Conservation (phyloP, 2,113 vertebrate genomes). For the Centropus unirufus region DNA sequence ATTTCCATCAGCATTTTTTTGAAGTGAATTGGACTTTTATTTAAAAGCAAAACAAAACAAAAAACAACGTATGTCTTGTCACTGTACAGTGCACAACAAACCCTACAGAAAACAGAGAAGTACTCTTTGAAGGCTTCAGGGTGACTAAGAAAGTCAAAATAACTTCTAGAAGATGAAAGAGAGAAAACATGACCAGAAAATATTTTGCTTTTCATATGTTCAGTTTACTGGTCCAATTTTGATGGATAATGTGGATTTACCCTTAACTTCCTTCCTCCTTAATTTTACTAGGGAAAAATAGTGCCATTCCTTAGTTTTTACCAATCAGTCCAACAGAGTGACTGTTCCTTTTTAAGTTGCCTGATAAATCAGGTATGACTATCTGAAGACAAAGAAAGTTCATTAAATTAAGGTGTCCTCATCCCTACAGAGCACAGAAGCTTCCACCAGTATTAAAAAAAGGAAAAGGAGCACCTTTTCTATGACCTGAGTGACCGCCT, state of each 20-base stretch:
- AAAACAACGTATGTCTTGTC: not conserved
- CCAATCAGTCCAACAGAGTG: not conserved
- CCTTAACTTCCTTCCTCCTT: not conserved
- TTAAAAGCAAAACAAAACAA: too few species aligned
- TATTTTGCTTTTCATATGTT: not conserved
- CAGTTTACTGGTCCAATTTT: not conserved
- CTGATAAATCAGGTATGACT: not conserved
- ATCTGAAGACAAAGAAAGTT: not conserved
- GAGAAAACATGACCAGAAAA: not conserved
- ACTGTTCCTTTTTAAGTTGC: not conserved
- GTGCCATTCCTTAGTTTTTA: not conserved
- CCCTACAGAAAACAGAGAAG: not conserved
- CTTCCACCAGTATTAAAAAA: not conserved
- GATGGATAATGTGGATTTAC: not conserved
- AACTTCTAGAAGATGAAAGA: not conserved
- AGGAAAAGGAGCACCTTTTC: not conserved
- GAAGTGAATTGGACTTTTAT: not conserved
- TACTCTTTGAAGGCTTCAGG: not conserved
- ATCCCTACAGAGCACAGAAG: not conserved
- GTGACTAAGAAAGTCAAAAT: not conserved
- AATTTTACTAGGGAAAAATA: not conserved
- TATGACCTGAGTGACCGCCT: not conserved
- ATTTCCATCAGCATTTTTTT: not conserved
- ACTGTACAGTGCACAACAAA: not conserved
- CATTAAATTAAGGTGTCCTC: not conserved